A percentile compares a stretch with the other conserved stretches of the same genome.
phyloP scores from a whole-genome alignment of 2,797 vertebrate species.

The Gallinago stenura region DNA sequence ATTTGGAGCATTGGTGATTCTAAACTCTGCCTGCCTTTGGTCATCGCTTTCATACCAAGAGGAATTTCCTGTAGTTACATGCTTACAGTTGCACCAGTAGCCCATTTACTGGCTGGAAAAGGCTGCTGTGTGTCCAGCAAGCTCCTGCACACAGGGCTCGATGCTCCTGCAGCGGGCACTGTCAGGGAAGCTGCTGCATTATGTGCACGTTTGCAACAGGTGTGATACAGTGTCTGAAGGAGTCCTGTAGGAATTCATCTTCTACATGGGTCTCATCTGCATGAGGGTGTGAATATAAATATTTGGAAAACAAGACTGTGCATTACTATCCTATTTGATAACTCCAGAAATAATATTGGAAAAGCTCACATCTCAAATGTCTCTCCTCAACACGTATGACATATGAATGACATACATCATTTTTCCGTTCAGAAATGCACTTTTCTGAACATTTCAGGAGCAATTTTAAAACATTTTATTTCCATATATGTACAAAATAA shows the following conservation, averaged over 20 bases:
- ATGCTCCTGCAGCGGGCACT: no score
- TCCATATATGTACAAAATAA: background rate
- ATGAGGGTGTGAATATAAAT: background rate
- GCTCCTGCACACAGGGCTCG: background rate
- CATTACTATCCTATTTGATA: background rate
- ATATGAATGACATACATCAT: background rate
- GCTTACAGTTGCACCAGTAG: background rate
- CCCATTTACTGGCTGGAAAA: background rate
- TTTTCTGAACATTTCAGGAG: background rate
- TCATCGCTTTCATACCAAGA: accelerated
- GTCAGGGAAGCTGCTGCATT: background rate
- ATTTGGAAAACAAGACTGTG: background rate
- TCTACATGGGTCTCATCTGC: background rate
- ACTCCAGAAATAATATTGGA: background rate
- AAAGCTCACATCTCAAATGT: background rate
- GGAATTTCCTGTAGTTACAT: background rate
- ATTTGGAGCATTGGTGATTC: background rate
- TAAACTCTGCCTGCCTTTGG: background rate
- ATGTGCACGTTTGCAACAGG: background rate
- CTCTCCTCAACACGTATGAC: background rate
- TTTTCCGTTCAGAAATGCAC: background rate
- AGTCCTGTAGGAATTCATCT: background rate
- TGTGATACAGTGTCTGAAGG: background rate
- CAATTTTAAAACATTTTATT: background rate
- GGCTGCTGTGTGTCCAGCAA: background rate